These are phyloP conservation scores for Callocephalon fimbriatum DNA, from an alignment of 2,113 vertebrate species.

Conservation along the genomic window DNA sequence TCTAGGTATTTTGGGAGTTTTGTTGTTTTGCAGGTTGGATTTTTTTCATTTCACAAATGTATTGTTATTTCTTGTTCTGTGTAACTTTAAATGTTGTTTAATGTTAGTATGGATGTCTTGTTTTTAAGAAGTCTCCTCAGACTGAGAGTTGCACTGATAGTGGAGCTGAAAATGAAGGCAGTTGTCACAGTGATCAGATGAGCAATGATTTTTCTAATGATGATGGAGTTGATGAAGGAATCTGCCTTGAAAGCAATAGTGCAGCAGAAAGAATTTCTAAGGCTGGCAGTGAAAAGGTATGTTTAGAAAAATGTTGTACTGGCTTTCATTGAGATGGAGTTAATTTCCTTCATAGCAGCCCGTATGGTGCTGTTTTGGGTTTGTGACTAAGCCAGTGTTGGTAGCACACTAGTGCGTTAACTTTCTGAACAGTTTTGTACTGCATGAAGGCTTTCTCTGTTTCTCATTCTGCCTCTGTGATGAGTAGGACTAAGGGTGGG, in stretches of 20 bases:
- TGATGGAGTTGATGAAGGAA: slow-evolving; percentile 96
- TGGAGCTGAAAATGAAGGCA: slow-evolving; percentile 98
- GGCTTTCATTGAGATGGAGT: neutral
- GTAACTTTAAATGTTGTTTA: neutral
- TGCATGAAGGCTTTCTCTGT: neutral
- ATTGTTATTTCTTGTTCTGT: neutral
- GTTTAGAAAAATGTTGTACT: neutral
- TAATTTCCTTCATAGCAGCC: neutral
- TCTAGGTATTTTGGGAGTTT: neutral
- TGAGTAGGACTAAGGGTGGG: neutral
- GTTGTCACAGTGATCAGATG: slow-evolving; percentile 99
- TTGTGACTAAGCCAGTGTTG: neutral
- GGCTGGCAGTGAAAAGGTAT: slow-evolving; percentile 87
- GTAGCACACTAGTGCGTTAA: too few relatives aligned
- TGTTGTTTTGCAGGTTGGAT: neutral
- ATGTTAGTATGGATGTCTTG: slow-evolving; percentile 37
- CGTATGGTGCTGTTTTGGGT: neutral
- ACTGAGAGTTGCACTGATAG: slow-evolving; percentile 99
- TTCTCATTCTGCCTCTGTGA: neutral
- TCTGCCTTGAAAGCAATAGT: slow-evolving; percentile 92
- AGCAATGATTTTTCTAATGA: slow-evolving; percentile 98
- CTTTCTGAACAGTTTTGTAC: neutral
- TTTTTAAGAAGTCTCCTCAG: slow-evolving; percentile 94
- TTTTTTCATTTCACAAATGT: neutral
- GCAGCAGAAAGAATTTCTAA: slow-evolving; percentile 90